Evolutionary conservation across 2,888 invertebrate genomes (phyloP).

Genomic region (Ophraella communa): DNA sequence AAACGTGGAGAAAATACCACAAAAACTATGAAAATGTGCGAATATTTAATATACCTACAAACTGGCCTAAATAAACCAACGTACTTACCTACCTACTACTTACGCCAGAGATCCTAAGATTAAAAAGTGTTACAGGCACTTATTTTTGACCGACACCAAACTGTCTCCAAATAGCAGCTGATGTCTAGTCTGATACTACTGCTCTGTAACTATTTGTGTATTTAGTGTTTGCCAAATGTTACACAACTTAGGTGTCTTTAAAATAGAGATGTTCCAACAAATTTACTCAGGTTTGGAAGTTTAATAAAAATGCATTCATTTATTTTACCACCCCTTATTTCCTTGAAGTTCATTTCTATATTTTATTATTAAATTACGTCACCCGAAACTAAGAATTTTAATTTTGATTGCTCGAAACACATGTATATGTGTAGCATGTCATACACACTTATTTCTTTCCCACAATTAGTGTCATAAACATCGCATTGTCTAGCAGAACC

Average conservation of each 20-base stretch:
- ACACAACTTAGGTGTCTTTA: neutral
- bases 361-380: neutral
- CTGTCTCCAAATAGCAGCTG: neutral
- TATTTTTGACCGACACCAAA: neutral
- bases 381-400: neutral
- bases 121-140: neutral
- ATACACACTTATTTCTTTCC: neutral
- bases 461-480: conserved; percentile 5
- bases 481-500: neutral
- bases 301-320: neutral
- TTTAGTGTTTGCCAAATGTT: neutral
- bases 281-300: neutral
- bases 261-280: neutral
- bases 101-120: neutral
- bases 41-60: too few species aligned
- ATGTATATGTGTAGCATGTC: neutral
- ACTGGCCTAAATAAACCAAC: neutral
- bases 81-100: neutral
- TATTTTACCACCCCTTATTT: too few species aligned
- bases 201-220: neutral
- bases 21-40: too few species aligned
- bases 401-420: neutral
- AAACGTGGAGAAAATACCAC: too few species aligned
- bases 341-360: too few species aligned
- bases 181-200: neutral